Percentiles rank a stretch among this genome's conserved stretches.
These are phyloP conservation scores for Andrena bicolor DNA, from an alignment of 2,888 invertebrate species.

Conservation along the genomic window DNA sequence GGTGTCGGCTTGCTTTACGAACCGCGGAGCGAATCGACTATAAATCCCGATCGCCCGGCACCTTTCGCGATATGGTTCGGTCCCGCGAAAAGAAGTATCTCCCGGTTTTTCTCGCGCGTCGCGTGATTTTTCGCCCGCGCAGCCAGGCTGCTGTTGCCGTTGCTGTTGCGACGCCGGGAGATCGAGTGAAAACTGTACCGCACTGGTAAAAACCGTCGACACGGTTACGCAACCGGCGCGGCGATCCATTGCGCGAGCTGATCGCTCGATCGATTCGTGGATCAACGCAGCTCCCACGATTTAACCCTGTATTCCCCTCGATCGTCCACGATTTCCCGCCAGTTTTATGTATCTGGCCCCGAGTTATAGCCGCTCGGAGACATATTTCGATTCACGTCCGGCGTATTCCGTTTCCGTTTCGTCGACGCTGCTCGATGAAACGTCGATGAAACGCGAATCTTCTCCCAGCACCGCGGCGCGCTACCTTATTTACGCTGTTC, in stretches of 20 bases:
- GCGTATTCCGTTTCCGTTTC: slow-evolving; percentile 15
- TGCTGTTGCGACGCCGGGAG: slow-evolving; percentile 25
- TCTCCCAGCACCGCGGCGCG: not conserved
- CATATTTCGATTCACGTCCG: slow-evolving; percentile 23
- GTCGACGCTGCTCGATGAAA: slow-evolving; percentile 17
- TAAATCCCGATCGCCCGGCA: slow-evolving; percentile 7
- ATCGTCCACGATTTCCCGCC: slow-evolving; percentile 5
- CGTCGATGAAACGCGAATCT: slow-evolving; percentile 17
- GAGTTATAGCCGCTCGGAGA: slow-evolving; percentile 7
- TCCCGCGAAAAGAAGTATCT: slow-evolving; percentile 14
- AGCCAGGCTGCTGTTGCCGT: slow-evolving; percentile 10
- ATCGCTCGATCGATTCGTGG: not conserved
- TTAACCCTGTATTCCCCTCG: slow-evolving; percentile 8
- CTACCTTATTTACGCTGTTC: slow-evolving; percentile 25
- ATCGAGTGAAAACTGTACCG: slow-evolving; percentile 63
- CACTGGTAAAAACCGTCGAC: slow-evolving; percentile 50
- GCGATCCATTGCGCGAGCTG: slow-evolving; percentile 34
- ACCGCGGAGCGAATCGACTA: not conserved
- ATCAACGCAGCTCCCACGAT: not conserved
- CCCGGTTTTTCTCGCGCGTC: not conserved
- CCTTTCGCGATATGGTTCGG: slow-evolving; percentile 10
- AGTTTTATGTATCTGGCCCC: not conserved
- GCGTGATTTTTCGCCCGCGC: slow-evolving; percentile 24
- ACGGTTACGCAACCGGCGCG: slow-evolving; percentile 53
- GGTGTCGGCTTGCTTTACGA: not conserved